A percentile compares a stretch with the other conserved stretches of the same genome.
Evolutionary conservation across 2,797 vertebrate genomes (phyloP).

Genomic region (Odontamblyopus lacepedii): DNA sequence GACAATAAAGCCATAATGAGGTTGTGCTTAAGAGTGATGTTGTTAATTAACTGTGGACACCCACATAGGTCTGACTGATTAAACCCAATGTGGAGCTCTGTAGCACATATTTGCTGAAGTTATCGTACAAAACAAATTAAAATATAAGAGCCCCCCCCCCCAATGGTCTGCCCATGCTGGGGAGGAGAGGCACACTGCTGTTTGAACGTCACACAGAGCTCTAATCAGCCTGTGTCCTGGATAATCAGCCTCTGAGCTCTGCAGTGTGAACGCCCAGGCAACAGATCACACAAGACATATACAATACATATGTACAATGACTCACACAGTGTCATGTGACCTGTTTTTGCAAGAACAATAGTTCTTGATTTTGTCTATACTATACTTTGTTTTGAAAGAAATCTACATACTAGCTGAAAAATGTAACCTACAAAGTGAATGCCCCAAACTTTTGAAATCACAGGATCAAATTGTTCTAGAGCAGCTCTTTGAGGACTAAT

Average conservation of each 20-base stretch:
- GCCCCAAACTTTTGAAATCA: neutral
- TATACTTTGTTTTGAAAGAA: too few species aligned
- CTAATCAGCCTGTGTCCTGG: slow-evolving; percentile 22
- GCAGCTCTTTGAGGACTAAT: too few species aligned
- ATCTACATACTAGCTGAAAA: neutral
- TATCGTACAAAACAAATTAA: neutral
- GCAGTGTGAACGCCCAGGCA: neutral
- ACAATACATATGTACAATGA: neutral
- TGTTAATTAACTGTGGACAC: slow-evolving; percentile 11
- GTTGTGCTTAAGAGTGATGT: neutral
- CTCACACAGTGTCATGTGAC: neutral
- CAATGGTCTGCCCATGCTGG: neutral
- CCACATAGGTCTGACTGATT: slow-evolving; percentile 14
- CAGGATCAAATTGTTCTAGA: too few species aligned
- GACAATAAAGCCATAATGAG: neutral
- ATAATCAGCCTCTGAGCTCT: slow-evolving; percentile 19
- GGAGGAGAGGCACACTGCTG: neutral
- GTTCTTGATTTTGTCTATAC: too few species aligned
- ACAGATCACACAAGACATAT: neutral
- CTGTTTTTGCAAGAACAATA: neutral
- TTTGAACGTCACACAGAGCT: neutral
- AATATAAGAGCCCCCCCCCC: neutral
- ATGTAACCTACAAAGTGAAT: neutral
- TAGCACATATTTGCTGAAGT: slow-evolving; percentile 2
- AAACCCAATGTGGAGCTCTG: neutral